Base-by-base conservation (phyloP, 2,888 invertebrate species). In the Meganola albula region DNA sequence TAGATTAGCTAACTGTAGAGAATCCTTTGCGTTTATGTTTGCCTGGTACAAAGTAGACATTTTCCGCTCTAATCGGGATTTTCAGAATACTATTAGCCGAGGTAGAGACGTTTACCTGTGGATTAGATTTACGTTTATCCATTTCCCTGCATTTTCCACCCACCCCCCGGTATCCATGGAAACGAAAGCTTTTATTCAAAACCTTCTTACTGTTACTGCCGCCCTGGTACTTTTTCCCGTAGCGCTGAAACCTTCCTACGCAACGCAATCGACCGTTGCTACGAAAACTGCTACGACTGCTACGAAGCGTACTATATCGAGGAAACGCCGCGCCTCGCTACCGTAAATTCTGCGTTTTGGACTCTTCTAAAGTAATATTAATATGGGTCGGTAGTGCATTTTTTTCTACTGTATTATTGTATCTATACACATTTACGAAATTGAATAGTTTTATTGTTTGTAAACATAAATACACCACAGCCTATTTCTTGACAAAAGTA, bases 51-150 rank as follows among this genome's bases (percentile, higher is more conserved):
- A 51, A 74, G 79, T 78, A 79, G 82, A 80, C 68, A 82, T 85
- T 85, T 84, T 85, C 83, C 83, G 83, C 83, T 85, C 82, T 85
- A 84, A 85, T 85, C 84, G 79, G 80, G 80, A 75, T 83, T 82
- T 80, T 58, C 80, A 72, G 73, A 68, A 70, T 71, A 66, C 74
- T 74, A 71, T 70, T 68, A 66, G 54, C 63, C 56, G 48, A 44
- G 46, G 55, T 65, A 68, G 67, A 58, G 58, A 58, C 50, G 68
- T n/a, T n/a, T n/a, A n/a, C n/a, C n/a, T n/a, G n/a, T n/a, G n/a
- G 70, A 70, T 79, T 78, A 76, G 77, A 74, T 73, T 69, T 63
- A 34, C 64, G 55, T 48, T 72, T 69, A 69, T 73, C 65, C 64
- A 34, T 28, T 38, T 40, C 31, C 34, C 40, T 31, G 11, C n/a